These are phyloP conservation scores for Zoanthus gigantus DNA, from an alignment of 92 coral and sea anemone species.

Conservation along the genomic window DNA sequence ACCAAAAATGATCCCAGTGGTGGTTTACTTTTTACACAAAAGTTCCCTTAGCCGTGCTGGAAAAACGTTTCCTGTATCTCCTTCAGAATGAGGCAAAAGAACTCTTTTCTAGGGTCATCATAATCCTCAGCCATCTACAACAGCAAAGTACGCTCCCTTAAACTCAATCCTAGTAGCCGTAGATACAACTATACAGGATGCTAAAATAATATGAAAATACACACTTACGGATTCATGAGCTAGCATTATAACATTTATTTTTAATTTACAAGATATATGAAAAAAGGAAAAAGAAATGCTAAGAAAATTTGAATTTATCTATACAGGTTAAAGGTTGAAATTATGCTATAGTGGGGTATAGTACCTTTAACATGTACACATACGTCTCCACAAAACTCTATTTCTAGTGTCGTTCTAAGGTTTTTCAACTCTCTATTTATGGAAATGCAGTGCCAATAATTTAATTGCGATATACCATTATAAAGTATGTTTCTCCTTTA, in stretches of 20 bases:
- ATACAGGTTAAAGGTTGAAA: background rate
- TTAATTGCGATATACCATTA: too few relatives aligned
- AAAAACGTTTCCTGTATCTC: background rate
- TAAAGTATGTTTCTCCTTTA: too few relatives aligned
- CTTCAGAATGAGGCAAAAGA: background rate
- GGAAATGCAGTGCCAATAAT: too few relatives aligned
- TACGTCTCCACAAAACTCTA: conserved; percentile 15
- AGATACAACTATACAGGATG: background rate
- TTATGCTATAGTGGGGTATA: conserved; percentile 11
- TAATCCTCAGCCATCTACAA: background rate
- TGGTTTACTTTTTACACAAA: background rate
- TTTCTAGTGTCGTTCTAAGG: background rate
- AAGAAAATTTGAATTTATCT: too few relatives aligned
- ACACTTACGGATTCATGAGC: too few relatives aligned
- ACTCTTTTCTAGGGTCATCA: background rate
- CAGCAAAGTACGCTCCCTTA: background rate
- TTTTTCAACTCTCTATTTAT: too few relatives aligned
- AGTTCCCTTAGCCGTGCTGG: background rate
- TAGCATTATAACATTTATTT: background rate
- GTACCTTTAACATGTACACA: conserved; percentile 8
- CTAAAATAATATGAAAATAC: background rate
- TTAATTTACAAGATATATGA: background rate
- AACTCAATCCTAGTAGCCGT: background rate
- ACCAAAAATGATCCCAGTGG: background rate
- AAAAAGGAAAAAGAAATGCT: too few relatives aligned